Conservation (phyloP, 2,888 invertebrate genomes). For the Dascillus cervinus region DNA sequence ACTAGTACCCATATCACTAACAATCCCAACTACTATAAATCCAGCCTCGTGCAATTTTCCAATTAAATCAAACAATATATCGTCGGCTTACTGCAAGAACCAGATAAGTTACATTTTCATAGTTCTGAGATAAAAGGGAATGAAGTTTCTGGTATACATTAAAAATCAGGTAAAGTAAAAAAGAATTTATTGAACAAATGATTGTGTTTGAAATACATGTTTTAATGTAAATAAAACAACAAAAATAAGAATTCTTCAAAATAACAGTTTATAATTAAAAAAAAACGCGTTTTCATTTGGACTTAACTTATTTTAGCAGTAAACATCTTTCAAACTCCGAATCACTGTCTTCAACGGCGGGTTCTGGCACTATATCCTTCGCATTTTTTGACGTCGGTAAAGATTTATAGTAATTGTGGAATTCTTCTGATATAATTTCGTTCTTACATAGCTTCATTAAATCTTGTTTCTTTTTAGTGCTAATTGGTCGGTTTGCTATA, state of each 20-base stretch:
- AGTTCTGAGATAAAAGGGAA: conserved; percentile 1
- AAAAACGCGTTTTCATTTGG: no score
- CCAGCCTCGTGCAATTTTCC: conserved; percentile 14
- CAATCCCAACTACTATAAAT: conserved; percentile 21
- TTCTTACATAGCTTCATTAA: conserved; percentile 1
- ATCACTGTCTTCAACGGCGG: conserved; percentile 1
- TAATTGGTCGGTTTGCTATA: conserved; percentile 1
- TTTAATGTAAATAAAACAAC: no score
- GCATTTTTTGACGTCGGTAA: conserved; percentile 1
- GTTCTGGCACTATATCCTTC: conserved; percentile 1
- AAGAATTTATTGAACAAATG: background rate
- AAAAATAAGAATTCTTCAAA: no score
- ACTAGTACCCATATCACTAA: conserved; percentile 19
- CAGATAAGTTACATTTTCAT: conserved; percentile 1
- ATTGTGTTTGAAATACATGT: background rate
- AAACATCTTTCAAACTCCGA: no score
- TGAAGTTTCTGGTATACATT: background rate
- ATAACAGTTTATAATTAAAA: no score
- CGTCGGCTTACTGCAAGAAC: conserved; percentile 3
- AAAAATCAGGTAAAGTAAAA: background rate
- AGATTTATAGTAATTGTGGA: conserved; percentile 1
- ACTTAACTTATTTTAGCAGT: no score
- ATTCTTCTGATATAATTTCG: conserved; percentile 1
- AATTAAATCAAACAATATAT: conserved; percentile 14
- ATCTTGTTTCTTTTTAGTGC: background rate